A percentile compares a stretch with the other conserved stretches of the same genome.
phyloP scores from a whole-genome alignment of 1,140 invertebrate genomes.

The Bombus pyrosoma region DNA sequence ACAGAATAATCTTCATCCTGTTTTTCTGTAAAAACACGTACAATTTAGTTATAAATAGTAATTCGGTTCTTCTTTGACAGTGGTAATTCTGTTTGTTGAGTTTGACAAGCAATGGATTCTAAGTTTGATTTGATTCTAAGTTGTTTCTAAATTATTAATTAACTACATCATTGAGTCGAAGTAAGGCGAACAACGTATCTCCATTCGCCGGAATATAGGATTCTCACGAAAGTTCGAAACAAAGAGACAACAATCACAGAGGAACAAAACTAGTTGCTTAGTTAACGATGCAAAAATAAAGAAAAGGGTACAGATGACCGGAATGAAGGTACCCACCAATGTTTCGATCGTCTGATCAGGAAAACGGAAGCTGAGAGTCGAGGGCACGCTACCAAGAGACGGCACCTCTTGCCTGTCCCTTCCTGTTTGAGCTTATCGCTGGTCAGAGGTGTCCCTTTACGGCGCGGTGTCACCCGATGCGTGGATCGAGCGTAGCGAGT shows the following conservation, averaged over 20 bases:
- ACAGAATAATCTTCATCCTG: constrained; percentile 74
- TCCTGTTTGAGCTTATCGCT: constrained; percentile 7
- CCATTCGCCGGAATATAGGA: no score
- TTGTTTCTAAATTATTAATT: no score
- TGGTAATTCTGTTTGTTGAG: no score
- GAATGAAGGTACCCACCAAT: neutral
- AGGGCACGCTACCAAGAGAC: neutral
- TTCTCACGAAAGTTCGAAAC: no score
- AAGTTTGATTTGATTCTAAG: no score
- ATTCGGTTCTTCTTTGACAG: no score
- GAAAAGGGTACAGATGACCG: no score
- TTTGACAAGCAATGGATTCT: no score
- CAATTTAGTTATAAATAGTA: no score
- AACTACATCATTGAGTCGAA: no score
- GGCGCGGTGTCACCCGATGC: constrained; percentile 57
- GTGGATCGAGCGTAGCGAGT: constrained; percentile 76
- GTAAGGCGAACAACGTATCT: no score
- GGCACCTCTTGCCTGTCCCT: constrained; percentile 17
- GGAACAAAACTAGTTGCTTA: neutral
- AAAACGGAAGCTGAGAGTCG: neutral
- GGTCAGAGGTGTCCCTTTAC: constrained; percentile 8
- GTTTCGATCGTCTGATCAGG: neutral
- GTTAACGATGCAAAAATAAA: neutral
- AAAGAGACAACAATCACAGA: neutral
- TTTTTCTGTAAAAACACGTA: constrained; percentile 16